Percentiles rank a stretch among this genome's conserved stretches.
phyloP scores from a whole-genome alignment of 2,888 invertebrate genomes.

The Oscheius onirici region DNA sequence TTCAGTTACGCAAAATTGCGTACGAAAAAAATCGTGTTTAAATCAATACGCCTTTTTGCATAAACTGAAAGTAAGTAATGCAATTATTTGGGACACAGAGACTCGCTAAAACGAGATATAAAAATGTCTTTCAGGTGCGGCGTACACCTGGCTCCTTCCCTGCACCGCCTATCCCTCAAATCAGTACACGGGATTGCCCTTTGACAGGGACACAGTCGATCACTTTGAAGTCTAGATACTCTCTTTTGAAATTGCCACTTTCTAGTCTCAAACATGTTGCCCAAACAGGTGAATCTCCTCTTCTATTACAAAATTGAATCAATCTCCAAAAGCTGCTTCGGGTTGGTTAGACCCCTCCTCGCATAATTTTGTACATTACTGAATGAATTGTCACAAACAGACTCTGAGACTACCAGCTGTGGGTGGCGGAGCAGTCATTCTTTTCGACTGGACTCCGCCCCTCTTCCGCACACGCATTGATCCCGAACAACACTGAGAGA shows the following conservation, averaged over 20 bases:
- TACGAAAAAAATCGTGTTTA: too few relatives aligned
- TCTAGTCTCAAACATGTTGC: not conserved
- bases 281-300: constrained; percentile 13
- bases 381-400: too few relatives aligned
- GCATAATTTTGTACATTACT: too few relatives aligned
- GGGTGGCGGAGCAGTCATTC: constrained; percentile 21
- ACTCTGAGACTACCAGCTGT: not conserved
- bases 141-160: constrained; percentile 33
- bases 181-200: not conserved
- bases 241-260: not conserved
- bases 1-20: too few relatives aligned
- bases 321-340: constrained; percentile 16
- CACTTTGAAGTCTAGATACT: constrained; percentile 16
- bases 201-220: not conserved
- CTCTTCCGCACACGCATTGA: constrained; percentile 4
- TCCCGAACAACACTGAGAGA: not conserved
- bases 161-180: constrained; percentile 6
- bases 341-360: constrained; percentile 2
- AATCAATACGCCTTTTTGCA: too few relatives aligned
- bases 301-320: not conserved
- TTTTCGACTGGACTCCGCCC: constrained; percentile 19
- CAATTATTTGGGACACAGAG: too few relatives aligned
- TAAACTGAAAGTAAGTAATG: too few relatives aligned
- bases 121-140: constrained; percentile 21
- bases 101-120: not conserved